Evolutionary conservation across 2,888 invertebrate genomes (phyloP), one percentile per base, ranked within the genome.

Genomic region (Nymphalis polychloros): DNA sequence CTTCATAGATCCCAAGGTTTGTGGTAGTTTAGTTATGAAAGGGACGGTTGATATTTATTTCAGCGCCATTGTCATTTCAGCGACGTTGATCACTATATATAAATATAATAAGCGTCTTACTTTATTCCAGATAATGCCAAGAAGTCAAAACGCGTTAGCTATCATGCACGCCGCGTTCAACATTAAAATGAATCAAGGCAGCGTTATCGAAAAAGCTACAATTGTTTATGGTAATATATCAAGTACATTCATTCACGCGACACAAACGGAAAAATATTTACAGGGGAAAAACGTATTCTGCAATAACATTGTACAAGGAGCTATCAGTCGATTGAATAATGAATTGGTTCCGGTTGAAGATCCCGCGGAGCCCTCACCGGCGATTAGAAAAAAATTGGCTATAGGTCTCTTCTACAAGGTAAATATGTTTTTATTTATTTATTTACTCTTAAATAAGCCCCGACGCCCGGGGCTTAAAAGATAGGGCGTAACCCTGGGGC

Each of bases 401-500:
- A 89, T 95, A 66, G 93, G 95, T 19, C 87, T 98, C 2, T 95
- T 97, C 77, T 98, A 97, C 82, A 97, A 97, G 94, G 96, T 95
- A 83, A 79, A 6, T 16, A 53, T 16, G 27, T 6, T 31, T 6
- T 31, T 31, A 31, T 31, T 31, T 31, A 31, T 6, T 31, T 27
- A 27, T 27, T 27, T 27, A 27, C 1, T 27, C 3, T 3, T 2
- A 5, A 5, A 27, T 27, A n/a, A n/a, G n/a, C n/a, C n/a, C n/a
- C n/a, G n/a, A n/a, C n/a, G n/a, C n/a, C n/a, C n/a, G n/a, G n/a
- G n/a, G n/a, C n/a, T n/a, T n/a, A n/a, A n/a, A n/a, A n/a, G n/a
- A n/a, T n/a, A n/a, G n/a, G n/a, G n/a, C n/a, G n/a, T n/a, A n/a
- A n/a, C n/a, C n/a, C n/a, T n/a, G n/a, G n/a, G n/a, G n/a, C n/a